Conservation (phyloP, 2,797 vertebrate genomes). For the Sebastes steindachneri region DNA sequence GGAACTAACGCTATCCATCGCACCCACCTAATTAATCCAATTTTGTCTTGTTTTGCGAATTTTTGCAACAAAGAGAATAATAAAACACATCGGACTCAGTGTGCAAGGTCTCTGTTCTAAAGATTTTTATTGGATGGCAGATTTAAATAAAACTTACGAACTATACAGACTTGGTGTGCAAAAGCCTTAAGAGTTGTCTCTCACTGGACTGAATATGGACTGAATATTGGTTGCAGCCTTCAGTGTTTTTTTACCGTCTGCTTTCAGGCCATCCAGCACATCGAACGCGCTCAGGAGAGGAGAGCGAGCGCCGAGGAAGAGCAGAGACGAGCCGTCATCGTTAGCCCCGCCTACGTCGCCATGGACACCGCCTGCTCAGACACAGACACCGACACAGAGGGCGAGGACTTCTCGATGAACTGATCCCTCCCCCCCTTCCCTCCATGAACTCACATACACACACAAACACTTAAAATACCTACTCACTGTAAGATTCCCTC, state of each 20-base stretch:
- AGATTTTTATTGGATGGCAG: no score
- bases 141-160: no score
- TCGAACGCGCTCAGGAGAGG: constrained; percentile 94
- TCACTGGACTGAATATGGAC: not conserved
- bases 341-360: constrained; percentile 87
- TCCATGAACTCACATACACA: constrained; percentile 15
- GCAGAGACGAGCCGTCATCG: constrained; percentile 92
- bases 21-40: no score
- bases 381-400: constrained; percentile 93
- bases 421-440: constrained; percentile 62
- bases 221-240: not conserved
- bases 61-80: no score
- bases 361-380: constrained; percentile 91
- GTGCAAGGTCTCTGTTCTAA: no score
- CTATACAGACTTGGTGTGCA: no score
- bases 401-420: constrained; percentile 90
- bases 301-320: constrained; percentile 89
- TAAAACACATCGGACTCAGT: no score
- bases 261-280: constrained; percentile 96
- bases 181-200: not conserved
- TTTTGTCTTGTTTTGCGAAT: no score
- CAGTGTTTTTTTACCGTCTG: not conserved
- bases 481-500: constrained; percentile 77
- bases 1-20: no score
- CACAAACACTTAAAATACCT: constrained; percentile 53